Evolutionary conservation across 2,888 invertebrate species (phyloP).

Genomic region (Hydroisotoma schaefferi): DNA sequence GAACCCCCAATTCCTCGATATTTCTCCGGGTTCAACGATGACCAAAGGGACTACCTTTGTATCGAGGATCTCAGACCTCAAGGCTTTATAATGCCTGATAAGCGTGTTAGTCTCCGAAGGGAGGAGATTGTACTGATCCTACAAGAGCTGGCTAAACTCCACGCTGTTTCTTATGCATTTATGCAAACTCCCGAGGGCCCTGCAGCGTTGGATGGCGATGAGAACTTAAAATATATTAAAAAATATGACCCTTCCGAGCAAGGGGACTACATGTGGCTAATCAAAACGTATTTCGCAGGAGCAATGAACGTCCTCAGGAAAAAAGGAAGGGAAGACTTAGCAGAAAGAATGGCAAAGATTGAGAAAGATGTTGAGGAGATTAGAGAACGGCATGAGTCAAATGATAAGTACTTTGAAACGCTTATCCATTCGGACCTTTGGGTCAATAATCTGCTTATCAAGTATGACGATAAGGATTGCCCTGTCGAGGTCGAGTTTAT

Average conservation of each 20-base stretch:
- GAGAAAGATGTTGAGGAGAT: background rate
- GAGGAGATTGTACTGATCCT: slow-evolving; percentile 28
- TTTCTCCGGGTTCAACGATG: slow-evolving; percentile 32
- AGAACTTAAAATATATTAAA: too few species aligned
- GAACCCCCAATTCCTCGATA: slow-evolving; percentile 33
- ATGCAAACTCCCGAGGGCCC: too few species aligned
- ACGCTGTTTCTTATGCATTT: slow-evolving; percentile 34
- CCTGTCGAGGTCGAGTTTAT: slow-evolving; percentile 28
- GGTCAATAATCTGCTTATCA: slow-evolving; percentile 41
- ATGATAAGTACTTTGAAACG: slow-evolving; percentile 30
- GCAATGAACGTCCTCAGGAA: slow-evolving; percentile 11
- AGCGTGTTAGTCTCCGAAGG: slow-evolving; percentile 21
- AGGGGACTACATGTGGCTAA: too few species aligned
- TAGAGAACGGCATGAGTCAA: too few species aligned
- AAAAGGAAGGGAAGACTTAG: slow-evolving; percentile 18
- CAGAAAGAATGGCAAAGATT: slow-evolving; percentile 21
- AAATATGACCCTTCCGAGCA: too few species aligned
- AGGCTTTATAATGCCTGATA: slow-evolving; percentile 40
- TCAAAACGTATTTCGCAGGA: too few species aligned
- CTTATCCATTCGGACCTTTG: slow-evolving; percentile 39
- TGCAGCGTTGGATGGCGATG: too few species aligned
- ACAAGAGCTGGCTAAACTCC: slow-evolving; percentile 35
- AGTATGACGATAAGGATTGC: slow-evolving; percentile 31
- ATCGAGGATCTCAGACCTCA: slow-evolving; percentile 40
- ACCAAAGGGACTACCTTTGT: slow-evolving; percentile 35